phyloP scores from a whole-genome alignment of 2,797 vertebrate genomes.

The Betta splendens region DNA sequence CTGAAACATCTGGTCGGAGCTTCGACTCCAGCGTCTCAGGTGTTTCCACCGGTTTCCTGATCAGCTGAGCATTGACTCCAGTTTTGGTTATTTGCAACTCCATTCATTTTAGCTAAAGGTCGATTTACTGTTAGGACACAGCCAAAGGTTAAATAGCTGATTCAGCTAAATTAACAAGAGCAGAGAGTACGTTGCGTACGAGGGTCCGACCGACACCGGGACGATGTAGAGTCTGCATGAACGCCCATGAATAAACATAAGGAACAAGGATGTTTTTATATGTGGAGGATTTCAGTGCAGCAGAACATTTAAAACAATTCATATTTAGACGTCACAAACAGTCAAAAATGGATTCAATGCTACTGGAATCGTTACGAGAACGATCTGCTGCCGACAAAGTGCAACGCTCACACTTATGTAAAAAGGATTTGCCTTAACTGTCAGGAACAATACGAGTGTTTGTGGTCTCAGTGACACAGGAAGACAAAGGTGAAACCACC shows the following conservation, averaged over 20 bases:
- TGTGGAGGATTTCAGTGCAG: slow-evolving; percentile 14
- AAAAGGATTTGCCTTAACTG: slow-evolving; percentile 3
- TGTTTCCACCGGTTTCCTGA: too few relatives aligned
- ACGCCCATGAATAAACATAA: slow-evolving; percentile 36
- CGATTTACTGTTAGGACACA: too few relatives aligned
- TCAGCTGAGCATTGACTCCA: too few relatives aligned
- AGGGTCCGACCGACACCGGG: too few relatives aligned
- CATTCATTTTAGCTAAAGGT: too few relatives aligned
- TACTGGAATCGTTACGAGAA: slow-evolving; percentile 16
- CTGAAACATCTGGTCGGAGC: too few relatives aligned
- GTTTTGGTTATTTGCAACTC: too few relatives aligned
- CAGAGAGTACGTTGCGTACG: too few relatives aligned
- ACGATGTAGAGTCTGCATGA: slow-evolving; percentile 4
- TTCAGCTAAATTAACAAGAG: too few relatives aligned
- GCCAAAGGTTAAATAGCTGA: too few relatives aligned
- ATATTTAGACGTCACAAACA: slow-evolving; percentile 16
- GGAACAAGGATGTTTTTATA: slow-evolving; percentile 14
- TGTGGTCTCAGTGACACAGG: slow-evolving; percentile 18
- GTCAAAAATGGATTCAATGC: slow-evolving; percentile 35
- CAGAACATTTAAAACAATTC: slow-evolving; percentile 21
- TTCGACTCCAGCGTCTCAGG: too few relatives aligned
- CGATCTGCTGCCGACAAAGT: neutral
- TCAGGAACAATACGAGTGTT: slow-evolving; percentile 1
- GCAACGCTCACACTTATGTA: slow-evolving; percentile 8
- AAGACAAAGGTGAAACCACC: slow-evolving; percentile 32